Conservation (phyloP, 2,797 vertebrate genomes). For the Neomorphus geoffroyi region DNA sequence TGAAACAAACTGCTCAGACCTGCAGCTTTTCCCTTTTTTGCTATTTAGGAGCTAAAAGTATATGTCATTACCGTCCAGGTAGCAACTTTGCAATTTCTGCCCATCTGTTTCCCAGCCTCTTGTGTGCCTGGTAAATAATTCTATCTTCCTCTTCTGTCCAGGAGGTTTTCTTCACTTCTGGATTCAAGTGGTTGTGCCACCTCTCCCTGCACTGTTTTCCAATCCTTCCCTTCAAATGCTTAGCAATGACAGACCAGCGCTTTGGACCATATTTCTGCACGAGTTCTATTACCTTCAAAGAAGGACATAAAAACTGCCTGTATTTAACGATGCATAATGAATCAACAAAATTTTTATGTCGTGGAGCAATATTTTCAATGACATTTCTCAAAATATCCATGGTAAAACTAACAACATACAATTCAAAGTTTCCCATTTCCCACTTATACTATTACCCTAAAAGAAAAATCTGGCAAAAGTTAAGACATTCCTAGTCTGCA, state of each 20-base stretch:
- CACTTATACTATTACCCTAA: slow-evolving; percentile 8
- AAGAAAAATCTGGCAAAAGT: not conserved
- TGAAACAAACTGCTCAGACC: slow-evolving; percentile 27
- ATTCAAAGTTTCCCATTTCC: slow-evolving; percentile 6
- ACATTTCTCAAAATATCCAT: slow-evolving; percentile 32
- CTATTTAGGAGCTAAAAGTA: slow-evolving; percentile 54
- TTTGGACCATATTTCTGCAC: slow-evolving; percentile 99
- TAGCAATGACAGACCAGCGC: slow-evolving; percentile 98
- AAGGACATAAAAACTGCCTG: slow-evolving; percentile 76
- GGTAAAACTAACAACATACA: slow-evolving; percentile 20
- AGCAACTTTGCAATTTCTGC: slow-evolving; percentile 99
- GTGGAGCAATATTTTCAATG: slow-evolving; percentile 44
- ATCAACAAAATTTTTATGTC: slow-evolving; percentile 44
- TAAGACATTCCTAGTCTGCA: not conserved
- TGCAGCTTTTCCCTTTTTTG: slow-evolving; percentile 32
- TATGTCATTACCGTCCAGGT: slow-evolving; percentile 90
- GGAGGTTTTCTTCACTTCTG: slow-evolving; percentile 99
- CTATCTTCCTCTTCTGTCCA: slow-evolving; percentile 99
- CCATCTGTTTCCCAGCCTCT: slow-evolving; percentile 99
- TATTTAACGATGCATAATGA: slow-evolving; percentile 69
- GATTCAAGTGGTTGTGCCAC: slow-evolving; percentile 99
- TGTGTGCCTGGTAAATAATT: slow-evolving; percentile 99
- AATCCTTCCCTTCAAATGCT: slow-evolving; percentile 98
- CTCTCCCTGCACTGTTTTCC: slow-evolving; percentile 99
- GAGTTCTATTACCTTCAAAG: slow-evolving; percentile 94